These are phyloP conservation scores for Sinohyriopsis cumingii DNA, from an alignment of 2,888 invertebrate genomes.

Conservation along the genomic window DNA sequence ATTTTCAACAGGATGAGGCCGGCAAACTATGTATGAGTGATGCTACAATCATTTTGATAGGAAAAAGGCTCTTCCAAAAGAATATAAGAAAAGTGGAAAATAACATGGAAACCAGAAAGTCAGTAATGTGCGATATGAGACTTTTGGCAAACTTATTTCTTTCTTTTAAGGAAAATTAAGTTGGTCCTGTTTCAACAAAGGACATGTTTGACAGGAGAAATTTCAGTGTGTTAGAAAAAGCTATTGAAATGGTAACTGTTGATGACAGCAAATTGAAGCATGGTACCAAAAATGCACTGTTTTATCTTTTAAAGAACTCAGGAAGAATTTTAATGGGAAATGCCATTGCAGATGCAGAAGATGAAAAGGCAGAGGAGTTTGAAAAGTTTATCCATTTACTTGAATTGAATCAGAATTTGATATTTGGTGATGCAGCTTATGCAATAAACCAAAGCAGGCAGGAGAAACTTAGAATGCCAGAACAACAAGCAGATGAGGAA, in stretches of 20 bases:
- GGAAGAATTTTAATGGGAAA: conserved; percentile 4
- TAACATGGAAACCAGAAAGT: too few species aligned
- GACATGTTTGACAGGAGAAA: too few species aligned
- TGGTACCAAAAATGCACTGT: conserved; percentile 7
- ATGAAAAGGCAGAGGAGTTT: conserved; percentile 2
- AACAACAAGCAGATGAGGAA: conserved; percentile 11
- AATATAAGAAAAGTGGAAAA: too few species aligned
- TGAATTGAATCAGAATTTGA: not conserved
- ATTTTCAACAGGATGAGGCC: too few species aligned
- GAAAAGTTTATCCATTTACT: not conserved
- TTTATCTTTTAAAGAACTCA: conserved; percentile 5
- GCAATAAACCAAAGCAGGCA: conserved; percentile 8
- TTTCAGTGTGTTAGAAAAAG: too few species aligned
- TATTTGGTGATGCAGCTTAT: conserved; percentile 15
- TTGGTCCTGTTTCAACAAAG: too few species aligned
- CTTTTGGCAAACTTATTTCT: too few species aligned
- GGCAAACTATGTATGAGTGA: too few species aligned
- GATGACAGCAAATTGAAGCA: conserved; percentile 12
- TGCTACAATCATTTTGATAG: too few species aligned
- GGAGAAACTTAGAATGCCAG: conserved; percentile 15
- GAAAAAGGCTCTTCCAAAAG: too few species aligned
- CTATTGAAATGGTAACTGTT: not conserved
- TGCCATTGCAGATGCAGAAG: not conserved
- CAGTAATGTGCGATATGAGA: too few species aligned
- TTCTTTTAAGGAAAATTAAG: too few species aligned